Evolutionary conservation across 2,888 invertebrate genomes (phyloP), one percentile per base, ranked within the genome.

Genomic region (Ormyrus labotus): DNA sequence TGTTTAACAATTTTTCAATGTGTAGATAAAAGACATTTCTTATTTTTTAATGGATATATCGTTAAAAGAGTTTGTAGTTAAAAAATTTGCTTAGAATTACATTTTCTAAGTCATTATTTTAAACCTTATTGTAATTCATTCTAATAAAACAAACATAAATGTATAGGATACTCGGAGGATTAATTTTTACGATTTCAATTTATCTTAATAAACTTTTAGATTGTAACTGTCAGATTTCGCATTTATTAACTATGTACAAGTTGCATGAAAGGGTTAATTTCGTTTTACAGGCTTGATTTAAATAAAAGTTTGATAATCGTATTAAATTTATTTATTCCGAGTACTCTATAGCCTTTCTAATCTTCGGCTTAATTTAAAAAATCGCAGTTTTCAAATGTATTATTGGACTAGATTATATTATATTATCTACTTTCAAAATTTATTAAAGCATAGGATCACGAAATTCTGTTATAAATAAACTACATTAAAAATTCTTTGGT

Each of bases 401-500:
- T 19, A 34, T 10, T 60, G 34, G 34, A 60, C 34, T 34, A 60
- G 6, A 11, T n/a, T 11, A 11, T 58, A 58, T 7, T 51, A 51
- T 11, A 48, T 8, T 48, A 13, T 69, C 47, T 58, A 69, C 48
- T 13, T 48, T 58, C 5, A 48, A 6, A 69, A 58, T 47, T 48
- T 58, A 58, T 57, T 57, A 6, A 53, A 64, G 50, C 50, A 10
- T 64, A 58, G 1, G 50, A 45, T 7, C 48, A 4, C 8, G 10
- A 34, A 34, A 58, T 13, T 13, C 55, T 7, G 19, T 64, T 58
- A 80, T n/a, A 60, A 70, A 50, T 55, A 50, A 76, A 60, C 50
- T 73, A 73, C 9, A 34, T 13, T 51, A n/a, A 63, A 63, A 48
- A 68, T 51, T 81, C 80, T 81, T 81, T 81, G 80, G 80, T 73